These are phyloP conservation scores for Thunnus maccoyii DNA, from an alignment of 2,113 vertebrate species.

Conservation along the genomic window DNA sequence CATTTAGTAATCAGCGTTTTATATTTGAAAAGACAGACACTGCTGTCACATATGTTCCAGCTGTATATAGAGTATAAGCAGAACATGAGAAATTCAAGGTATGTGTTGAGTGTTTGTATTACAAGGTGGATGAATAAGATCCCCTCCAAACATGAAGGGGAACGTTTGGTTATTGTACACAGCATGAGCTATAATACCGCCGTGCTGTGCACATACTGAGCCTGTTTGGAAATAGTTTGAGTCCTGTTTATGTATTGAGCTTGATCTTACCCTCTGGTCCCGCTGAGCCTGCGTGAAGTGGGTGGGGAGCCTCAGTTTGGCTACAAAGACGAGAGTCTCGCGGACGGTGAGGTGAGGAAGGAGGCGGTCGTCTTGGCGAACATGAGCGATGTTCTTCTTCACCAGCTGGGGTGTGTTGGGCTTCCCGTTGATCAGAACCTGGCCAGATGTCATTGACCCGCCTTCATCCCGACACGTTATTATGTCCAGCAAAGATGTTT, in stretches of 20 bases:
- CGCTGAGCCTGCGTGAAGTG: conserved; percentile 91
- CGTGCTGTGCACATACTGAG: not conserved
- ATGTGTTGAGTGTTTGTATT: not conserved
- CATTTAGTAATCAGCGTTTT: too few relatives aligned
- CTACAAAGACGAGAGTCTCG: conserved; percentile 92
- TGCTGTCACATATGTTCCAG: not conserved
- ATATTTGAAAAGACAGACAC: not conserved
- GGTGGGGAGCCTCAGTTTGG: conserved; percentile 92
- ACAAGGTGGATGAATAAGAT: not conserved
- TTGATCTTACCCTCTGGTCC: conserved; percentile 89
- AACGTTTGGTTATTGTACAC: too few relatives aligned
- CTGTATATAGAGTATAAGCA: not conserved
- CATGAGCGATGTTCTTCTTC: conserved; percentile 92
- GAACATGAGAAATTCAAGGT: too few relatives aligned
- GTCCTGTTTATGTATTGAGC: not conserved
- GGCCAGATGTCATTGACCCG: conserved; percentile 87
- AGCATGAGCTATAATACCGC: too few relatives aligned
- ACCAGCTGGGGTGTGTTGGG: conserved; percentile 89
- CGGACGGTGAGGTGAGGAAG: conserved; percentile 94
- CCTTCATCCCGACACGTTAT: conserved; percentile 92
- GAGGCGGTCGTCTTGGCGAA: conserved; percentile 93
- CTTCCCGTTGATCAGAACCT: conserved; percentile 90
- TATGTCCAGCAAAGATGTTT: conserved; percentile 92
- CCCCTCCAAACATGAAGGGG: too few relatives aligned
- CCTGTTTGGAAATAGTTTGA: not conserved